Percentiles rank a stretch among this genome's conserved stretches.
These are phyloP conservation scores for Pantala flavescens DNA, from an alignment of 1,140 invertebrate species.

Conservation along the genomic window DNA sequence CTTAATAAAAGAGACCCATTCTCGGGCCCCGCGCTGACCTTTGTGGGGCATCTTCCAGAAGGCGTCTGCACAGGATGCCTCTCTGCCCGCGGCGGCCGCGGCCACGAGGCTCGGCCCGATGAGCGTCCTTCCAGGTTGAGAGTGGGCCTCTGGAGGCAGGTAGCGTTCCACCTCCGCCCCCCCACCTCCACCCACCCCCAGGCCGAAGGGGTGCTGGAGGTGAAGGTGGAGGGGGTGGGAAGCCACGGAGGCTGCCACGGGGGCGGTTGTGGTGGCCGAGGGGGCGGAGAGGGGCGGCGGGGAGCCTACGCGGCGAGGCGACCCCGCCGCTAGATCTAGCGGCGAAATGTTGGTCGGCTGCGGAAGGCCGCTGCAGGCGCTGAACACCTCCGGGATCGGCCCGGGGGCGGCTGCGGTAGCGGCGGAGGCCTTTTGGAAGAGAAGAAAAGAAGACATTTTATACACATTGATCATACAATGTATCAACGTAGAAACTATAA, in stretches of 20 bases:
- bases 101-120: slow-evolving; percentile 40
- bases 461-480: too few relatives aligned
- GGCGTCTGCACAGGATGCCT: slow-evolving; percentile 46
- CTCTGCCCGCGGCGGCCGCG: slow-evolving; percentile 29
- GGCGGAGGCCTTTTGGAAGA: not conserved
- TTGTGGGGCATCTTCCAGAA: slow-evolving; percentile 62
- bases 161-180: not conserved
- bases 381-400: not conserved
- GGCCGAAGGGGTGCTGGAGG: not conserved
- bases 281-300: slow-evolving; percentile 1
- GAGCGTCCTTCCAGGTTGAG: slow-evolving; percentile 43
- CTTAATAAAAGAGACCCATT: not conserved
- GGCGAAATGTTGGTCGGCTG: slow-evolving; percentile 6
- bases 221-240: not conserved
- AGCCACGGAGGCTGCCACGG: slow-evolving; percentile 4
- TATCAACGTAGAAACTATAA: too few relatives aligned
- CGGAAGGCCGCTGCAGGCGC: not conserved
- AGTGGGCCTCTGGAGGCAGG: slow-evolving; percentile 8
- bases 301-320: not conserved
- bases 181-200: not conserved
- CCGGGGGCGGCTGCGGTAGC: not conserved
- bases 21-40: slow-evolving; percentile 37
- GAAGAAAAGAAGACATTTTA: too few relatives aligned
- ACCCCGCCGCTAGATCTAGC: not conserved
- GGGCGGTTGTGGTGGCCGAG: not conserved